Conservation (phyloP, 2,113 vertebrate genomes). For the Bos javanicus region DNA sequence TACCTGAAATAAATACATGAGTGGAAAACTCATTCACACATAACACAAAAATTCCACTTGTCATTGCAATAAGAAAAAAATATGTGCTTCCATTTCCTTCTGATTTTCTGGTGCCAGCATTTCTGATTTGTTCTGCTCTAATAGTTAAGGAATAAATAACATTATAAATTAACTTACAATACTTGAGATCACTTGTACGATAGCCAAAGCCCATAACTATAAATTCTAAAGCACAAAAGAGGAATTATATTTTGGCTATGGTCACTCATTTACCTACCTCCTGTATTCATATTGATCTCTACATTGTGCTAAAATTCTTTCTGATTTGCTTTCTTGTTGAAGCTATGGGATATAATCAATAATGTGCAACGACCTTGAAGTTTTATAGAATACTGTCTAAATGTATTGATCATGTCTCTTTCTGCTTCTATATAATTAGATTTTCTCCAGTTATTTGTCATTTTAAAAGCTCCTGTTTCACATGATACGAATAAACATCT, state of each 20-base stretch:
- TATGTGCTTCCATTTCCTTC: background rate
- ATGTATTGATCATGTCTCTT: background rate
- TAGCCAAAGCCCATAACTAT: background rate
- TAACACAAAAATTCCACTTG: background rate
- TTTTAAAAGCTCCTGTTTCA: constrained; percentile 10
- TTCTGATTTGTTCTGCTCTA: background rate
- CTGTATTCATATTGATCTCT: constrained; percentile 1
- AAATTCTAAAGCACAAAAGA: constrained; percentile 21
- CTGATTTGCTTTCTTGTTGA: background rate
- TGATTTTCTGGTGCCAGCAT: background rate
- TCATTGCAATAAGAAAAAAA: background rate
- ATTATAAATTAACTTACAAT: background rate
- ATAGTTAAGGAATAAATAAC: background rate
- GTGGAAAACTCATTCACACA: background rate
- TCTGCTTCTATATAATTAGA: background rate
- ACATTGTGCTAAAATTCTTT: background rate
- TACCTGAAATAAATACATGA: background rate
- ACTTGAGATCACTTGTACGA: background rate
- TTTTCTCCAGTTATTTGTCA: background rate
- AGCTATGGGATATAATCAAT: background rate
- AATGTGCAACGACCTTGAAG: background rate
- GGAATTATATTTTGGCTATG: constrained; percentile 38
- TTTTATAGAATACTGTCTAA: constrained; percentile 25
- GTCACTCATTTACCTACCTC: background rate
- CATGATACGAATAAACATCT: background rate